Conservation (phyloP, 2,113 vertebrate species). For the Zootoca vivipara region DNA sequence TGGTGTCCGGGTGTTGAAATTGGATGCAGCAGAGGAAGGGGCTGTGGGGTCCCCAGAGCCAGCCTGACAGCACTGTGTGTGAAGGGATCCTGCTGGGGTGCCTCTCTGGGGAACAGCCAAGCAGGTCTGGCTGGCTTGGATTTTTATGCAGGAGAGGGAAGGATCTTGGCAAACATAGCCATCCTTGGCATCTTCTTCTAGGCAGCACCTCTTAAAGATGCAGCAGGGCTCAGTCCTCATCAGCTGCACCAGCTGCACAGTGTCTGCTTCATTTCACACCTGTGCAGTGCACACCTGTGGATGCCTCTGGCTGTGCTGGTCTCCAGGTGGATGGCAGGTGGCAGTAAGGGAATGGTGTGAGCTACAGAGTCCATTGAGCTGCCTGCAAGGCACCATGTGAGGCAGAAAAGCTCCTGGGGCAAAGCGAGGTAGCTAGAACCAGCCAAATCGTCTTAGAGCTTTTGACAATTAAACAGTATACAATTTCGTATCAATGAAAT, state of each 20-base stretch:
- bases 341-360: background rate
- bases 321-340: background rate
- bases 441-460: too few relatives aligned
- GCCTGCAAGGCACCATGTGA: too few relatives aligned
- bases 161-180: background rate
- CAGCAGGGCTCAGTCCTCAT: background rate
- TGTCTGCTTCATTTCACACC: background rate
- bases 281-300: background rate
- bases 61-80: too few relatives aligned
- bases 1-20: background rate
- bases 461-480: too few relatives aligned
- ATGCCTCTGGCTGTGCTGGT: background rate
- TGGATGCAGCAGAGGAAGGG: background rate
- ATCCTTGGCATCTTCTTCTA: background rate
- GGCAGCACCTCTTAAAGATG: background rate
- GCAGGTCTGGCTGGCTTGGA: background rate
- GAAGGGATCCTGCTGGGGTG: background rate
- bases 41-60: too few relatives aligned
- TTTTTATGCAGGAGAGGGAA: background rate
- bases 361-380: background rate
- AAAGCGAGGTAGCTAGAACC: too few relatives aligned
- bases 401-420: too few relatives aligned
- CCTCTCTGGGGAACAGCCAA: background rate
- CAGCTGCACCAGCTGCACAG: background rate
- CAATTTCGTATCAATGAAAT: too few relatives aligned